A percentile compares a stretch with the other conserved stretches of the same genome.
These are phyloP conservation scores for Gari tellinella DNA, from an alignment of 2,888 invertebrate species.

Conservation along the genomic window DNA sequence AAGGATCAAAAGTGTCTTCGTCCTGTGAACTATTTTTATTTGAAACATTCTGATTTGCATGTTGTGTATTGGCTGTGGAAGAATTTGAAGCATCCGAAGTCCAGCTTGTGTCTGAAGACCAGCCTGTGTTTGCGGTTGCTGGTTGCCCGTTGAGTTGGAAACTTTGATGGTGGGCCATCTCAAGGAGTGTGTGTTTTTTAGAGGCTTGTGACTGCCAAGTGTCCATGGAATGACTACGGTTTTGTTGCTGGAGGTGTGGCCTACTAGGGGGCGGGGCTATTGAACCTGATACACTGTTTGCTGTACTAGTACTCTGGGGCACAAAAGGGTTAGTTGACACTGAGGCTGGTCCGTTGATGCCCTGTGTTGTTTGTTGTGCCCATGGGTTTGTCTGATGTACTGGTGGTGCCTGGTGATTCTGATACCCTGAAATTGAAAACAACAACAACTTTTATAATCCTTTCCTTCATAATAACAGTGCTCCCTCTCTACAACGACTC, in stretches of 20 bases:
- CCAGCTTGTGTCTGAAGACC: slow-evolving; percentile 26
- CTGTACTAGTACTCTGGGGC: slow-evolving; percentile 35
- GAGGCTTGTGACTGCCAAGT: slow-evolving; percentile 55
- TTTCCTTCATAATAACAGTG: too few species aligned
- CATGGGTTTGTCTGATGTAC: slow-evolving; percentile 77
- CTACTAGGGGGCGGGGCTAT: slow-evolving; percentile 38
- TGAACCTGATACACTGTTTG: slow-evolving; percentile 20
- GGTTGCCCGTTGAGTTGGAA: slow-evolving; percentile 72
- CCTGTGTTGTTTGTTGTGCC: slow-evolving; percentile 51
- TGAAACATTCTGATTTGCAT: slow-evolving; percentile 18
- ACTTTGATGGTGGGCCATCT: slow-evolving; percentile 83
- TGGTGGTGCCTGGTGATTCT: slow-evolving; percentile 58
- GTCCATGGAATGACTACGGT: slow-evolving; percentile 82
- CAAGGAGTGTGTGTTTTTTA: slow-evolving; percentile 74
- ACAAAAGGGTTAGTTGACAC: slow-evolving; percentile 70
- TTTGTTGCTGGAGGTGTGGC: slow-evolving; percentile 66
- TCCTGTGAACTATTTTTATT: slow-evolving; percentile 10
- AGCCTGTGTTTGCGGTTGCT: slow-evolving; percentile 43
- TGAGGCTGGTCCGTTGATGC: slow-evolving; percentile 40
- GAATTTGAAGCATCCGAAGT: slow-evolving; percentile 37
- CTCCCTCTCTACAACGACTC: too few species aligned
- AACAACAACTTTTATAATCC: too few species aligned
- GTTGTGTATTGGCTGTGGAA: slow-evolving; percentile 36
- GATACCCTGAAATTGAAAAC: slow-evolving; percentile 11
- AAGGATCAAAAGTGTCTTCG: slow-evolving; percentile 87